Evolutionary conservation across 1,140 invertebrate species (phyloP), one percentile per base, ranked within the genome.

Genomic region (Danaus melanippus): DNA sequence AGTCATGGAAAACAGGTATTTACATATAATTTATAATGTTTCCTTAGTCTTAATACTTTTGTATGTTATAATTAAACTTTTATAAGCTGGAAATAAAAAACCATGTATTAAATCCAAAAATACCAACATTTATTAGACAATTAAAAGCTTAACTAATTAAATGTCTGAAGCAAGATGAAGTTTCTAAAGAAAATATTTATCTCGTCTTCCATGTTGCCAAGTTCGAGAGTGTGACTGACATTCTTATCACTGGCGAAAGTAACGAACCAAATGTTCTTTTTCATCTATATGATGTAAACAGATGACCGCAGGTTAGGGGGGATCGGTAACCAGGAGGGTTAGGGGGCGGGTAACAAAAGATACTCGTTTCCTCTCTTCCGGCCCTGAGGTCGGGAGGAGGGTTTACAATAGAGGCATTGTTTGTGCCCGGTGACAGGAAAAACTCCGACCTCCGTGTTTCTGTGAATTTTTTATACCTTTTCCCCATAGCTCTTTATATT

Each of bases 391-490:
- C 44, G 64, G 68, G 65, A 49, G 58, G 50, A 58, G 47, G 48
- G 56, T 64, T 47, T 44, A 86, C 83, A 86, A 84, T 86, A 64
- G 76, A 75, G 67, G 74, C 73, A 86, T 86, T 86, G 83, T 86
- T 84, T 84, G 79, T 84, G 74, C 75, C 76, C 83, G 83, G 79
- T 84, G 83, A 84, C 83, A 83, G 83, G 81, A 86, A 86, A 86
- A 86, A 83, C 83, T 83, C 80, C 80, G 74, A 86, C 83, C 83
- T 84, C 83, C 80, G 79, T 84, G 83, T 84, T 84, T 83, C 79
- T 86, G 71, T 84, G 83, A 80, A 82, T 86, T 83, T 84, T 86
- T 86, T 86, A 79, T 82, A 83, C 72, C 67, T 76, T 62, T 64
- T 42, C 61, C 70, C 74, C 76, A 77, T 77, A 71, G 78, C 75